Evolutionary conservation across 2,113 vertebrate genomes (phyloP), one percentile per base, ranked within the genome.

Genomic region (Corvus moneduloides): DNA sequence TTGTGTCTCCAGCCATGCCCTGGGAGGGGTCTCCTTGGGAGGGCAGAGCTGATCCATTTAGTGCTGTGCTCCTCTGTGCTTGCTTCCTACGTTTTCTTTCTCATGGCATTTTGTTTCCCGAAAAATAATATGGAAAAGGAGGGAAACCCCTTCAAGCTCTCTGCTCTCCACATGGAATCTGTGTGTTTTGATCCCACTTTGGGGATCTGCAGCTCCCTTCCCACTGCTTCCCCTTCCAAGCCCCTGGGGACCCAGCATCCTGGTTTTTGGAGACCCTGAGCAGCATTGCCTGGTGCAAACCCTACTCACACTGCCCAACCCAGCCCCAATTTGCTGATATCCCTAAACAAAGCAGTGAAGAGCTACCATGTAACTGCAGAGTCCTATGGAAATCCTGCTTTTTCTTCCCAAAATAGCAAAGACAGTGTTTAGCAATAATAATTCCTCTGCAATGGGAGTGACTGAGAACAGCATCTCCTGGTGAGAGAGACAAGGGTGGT

Each of bases 231-330:
- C 23, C 41, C 18, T 55, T 24, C 43, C 33, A 6, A 23, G 13
- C 5, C 10, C 7, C 43, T 10, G 1, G 1, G 8, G 18, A 59
- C 13, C 2, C 10, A 6, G 7, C 1, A 9, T 35, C 23, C 7
- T 0, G 0, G 3, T 10, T 87, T 84, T 39, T 66, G 64, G 43
- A 32, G 30, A 37, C 3, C 20, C 10, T 9, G 14, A 22, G 76
- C 22, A 49, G 41, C 1, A 0, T 12, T 30, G 9, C n/a, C 32
- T 23, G 27, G 7, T 37, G 54, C 74, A 71, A 82, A 26, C 30
- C 1, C 1, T 9, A 6, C 33, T 23, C 6, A 7, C 5, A 0
- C 10, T 11, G 44, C 61, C 67, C 39, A 20, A 5, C 26, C 27
- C 54, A 22, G 48, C 54, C 56, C 35, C 0, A 0, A 7, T 59